Evolutionary conservation across 2,797 vertebrate genomes (phyloP), one percentile per base, ranked within the genome.

Genomic region (Xiphophorus birchmanni): DNA sequence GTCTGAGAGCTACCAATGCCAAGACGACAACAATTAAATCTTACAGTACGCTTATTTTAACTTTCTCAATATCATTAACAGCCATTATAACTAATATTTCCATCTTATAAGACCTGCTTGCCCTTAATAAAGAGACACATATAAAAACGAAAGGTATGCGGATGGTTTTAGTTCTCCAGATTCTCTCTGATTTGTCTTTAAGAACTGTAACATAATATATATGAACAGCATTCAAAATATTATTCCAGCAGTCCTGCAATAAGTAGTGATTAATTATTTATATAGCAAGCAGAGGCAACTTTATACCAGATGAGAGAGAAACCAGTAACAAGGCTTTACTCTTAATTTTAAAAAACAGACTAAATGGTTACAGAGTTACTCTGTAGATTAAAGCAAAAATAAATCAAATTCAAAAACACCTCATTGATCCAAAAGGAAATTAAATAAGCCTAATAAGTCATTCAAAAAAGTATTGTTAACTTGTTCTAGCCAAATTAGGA

Each of bases 401-500:
- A 11, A 54, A 11, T 54, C 23, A 1, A 54, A 10, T 26, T 54
- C 3, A 54, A 54, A 54, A 54, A 54, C 26, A 54, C 23, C 9
- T 54, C 23, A 54, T 54, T 54, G 52, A 26, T 7, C n/a, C 29
- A 35, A 63, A 63, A 32, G 58, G 77, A 89, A 87, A 84, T 74
- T 74, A 75, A 82, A 88, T 63, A 82, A 80, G 23, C 35, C 78
- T 75, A 74, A 32, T 74, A 35, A 82, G 86, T 80, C 23, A 32
- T 75, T 60, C 87, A 72, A 78, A 37, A 69, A 79, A 84, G 50
- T 74, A 75, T 87, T 86, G 89, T 93, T 45, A 90, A 93, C 91
- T 87, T 84, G 89, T 89, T 90, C 74, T 88, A 91, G 91, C 90
- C 88, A 89, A 92, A 90, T 81, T 21, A 80, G 80, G 74, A 82